Conservation (phyloP, 1,140 invertebrate species). For the Papilio polyxenes region DNA sequence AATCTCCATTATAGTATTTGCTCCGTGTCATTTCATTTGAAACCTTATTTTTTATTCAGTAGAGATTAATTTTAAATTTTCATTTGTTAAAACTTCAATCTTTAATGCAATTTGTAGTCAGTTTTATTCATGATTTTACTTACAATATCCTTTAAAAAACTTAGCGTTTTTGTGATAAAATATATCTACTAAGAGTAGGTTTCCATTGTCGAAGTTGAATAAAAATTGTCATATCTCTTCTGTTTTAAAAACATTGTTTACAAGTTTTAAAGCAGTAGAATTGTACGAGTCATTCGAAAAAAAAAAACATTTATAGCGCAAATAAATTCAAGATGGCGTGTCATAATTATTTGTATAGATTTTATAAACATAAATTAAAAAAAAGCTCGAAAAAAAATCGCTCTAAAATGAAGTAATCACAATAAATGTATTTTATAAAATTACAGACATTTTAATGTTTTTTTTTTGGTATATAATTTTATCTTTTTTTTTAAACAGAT, state of each 20-base stretch:
- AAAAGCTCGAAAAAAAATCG: not conserved
- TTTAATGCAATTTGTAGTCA: not conserved
- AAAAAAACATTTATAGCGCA: not conserved
- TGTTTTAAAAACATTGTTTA: too few species aligned
- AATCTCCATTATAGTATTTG: not conserved
- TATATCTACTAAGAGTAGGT: not conserved
- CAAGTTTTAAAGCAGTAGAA: too few species aligned
- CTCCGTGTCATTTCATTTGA: slow-evolving; percentile 1
- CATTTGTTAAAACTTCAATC: not conserved
- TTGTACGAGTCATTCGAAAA: not conserved
- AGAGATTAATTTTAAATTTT: not conserved
- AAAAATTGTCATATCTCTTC: too few species aligned
- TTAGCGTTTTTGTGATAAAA: not conserved
- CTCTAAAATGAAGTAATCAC: not conserved
- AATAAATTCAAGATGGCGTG: not conserved
- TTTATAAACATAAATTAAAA: not conserved
- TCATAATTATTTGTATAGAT: slow-evolving; percentile 8
- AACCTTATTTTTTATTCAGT: not conserved
- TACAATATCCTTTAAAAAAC: not conserved
- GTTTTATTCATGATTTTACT: not conserved
- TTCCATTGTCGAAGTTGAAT: too few species aligned
- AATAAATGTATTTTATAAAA: slow-evolving; percentile 1
- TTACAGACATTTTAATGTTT: not conserved
- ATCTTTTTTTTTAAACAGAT: slow-evolving; percentile 5
- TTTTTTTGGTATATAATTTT: not conserved